A percentile compares a stretch with the other conserved stretches of the same genome.
Evolutionary conservation across 2,888 invertebrate species (phyloP).

Genomic region (Drosophila quasianomalipes): DNA sequence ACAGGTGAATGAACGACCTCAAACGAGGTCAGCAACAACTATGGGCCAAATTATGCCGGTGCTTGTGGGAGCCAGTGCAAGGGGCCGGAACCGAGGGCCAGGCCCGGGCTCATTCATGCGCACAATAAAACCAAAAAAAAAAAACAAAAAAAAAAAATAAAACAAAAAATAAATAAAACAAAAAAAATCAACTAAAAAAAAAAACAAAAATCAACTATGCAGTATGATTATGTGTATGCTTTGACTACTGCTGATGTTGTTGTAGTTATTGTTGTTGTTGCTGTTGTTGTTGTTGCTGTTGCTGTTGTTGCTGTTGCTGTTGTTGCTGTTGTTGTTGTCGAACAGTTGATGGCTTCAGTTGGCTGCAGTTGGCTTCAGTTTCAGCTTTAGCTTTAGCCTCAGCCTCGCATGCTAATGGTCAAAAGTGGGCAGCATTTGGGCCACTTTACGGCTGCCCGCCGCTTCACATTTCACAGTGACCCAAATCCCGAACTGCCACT

Average conservation of each 20-base stretch:
- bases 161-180: slow-evolving; percentile 56
- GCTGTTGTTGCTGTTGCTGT: slow-evolving; percentile 38
- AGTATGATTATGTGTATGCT: slow-evolving; percentile 42
- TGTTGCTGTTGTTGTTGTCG: slow-evolving; percentile 41
- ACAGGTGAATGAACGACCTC: slow-evolving; percentile 83
- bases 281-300: slow-evolving; percentile 36
- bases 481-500: slow-evolving; percentile 67
- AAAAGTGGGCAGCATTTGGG: slow-evolving; percentile 76
- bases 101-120: slow-evolving; percentile 70
- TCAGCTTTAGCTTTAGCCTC: slow-evolving; percentile 20
- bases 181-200: slow-evolving; percentile 18
- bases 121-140: slow-evolving; percentile 72
- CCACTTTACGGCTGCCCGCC: slow-evolving; percentile 65
- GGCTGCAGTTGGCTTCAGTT: slow-evolving; percentile 51
- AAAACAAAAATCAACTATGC: slow-evolving; percentile 53
- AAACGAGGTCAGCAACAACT: slow-evolving; percentile 80
- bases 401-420: slow-evolving; percentile 71
- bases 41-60: slow-evolving; percentile 61
- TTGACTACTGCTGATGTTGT: slow-evolving; percentile 26
- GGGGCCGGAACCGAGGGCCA: slow-evolving; percentile 26
- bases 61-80: slow-evolving; percentile 31
- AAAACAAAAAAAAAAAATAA: slow-evolving; percentile 48
- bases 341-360: slow-evolving; percentile 57
- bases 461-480: slow-evolving; percentile 75
- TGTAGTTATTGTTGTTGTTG: slow-evolving; percentile 36